Evolutionary conservation across 2,797 vertebrate genomes (phyloP), one percentile per base, ranked within the genome.

Genomic region (Rhinoraja longicauda): DNA sequence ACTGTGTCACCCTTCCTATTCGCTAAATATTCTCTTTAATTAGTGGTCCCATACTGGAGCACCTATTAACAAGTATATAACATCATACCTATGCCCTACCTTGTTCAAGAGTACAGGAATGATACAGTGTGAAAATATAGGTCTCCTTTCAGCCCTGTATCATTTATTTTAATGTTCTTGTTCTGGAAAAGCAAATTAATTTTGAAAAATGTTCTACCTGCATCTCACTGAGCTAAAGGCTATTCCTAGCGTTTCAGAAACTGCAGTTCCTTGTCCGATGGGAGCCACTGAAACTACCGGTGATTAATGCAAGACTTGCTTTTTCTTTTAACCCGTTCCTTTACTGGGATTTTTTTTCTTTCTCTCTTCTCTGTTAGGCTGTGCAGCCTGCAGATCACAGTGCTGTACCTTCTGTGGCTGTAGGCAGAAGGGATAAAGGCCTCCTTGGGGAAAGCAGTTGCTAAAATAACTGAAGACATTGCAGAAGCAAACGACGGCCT

Each of bases 381-480:
- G 70, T 17, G 64, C 36, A 29, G 36, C 90, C 70, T 75, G 24
- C 39, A 92, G 36, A 13, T 29, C n/a, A 45, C 39, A 15, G 39
- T 29, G 26, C 26, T 92, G 72, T 53, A 45, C 7, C 75, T 72
- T 92, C 39, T 53, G 29, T 92, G 70, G 90, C 5, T 72, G 6
- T 53, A 75, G 39, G 26, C 21, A n/a, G 26, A 4, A 92, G 67
- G 70, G 90, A 57, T 92, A 75, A 75, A 88, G 84, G 62, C 64
- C 59, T n/a, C 84, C 62, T 88, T 32, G 19, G 84, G 70, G 70
- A 45, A 92, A 57, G 67, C 5, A 1, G 90, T 8, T 8, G 36
- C 62, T 67, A 88, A 88, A 67, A 67, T 53, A 92, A 92, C 53
- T 92, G 39, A 73, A 92, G 70, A 92, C 45, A 53, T 75, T 75